Evolutionary conservation across 1,140 invertebrate species (phyloP).

Genomic region (Magallana ariakensis): DNA sequence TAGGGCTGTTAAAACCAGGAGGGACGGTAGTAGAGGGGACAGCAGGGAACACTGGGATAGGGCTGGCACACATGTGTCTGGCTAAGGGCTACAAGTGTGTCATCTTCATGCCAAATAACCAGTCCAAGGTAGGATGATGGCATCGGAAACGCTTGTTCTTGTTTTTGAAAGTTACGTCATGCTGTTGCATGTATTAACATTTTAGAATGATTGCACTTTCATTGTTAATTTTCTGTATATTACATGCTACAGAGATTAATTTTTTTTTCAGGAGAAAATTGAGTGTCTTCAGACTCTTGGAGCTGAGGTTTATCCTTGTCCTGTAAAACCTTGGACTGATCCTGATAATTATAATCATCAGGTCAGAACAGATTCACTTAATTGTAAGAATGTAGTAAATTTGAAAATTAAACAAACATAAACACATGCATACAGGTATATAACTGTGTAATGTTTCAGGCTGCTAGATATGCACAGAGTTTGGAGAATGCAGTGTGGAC

Average conservation of each 20-base stretch:
- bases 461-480: conserved; percentile 76
- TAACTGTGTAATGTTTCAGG: conserved; percentile 57
- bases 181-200: no score
- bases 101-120: conserved; percentile 80
- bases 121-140: conserved; percentile 72
- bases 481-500: conserved; percentile 79
- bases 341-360: conserved; percentile 72
- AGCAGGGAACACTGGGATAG: conserved; percentile 81
- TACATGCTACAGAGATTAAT: neutral
- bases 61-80: conserved; percentile 79
- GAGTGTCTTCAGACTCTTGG: conserved; percentile 77
- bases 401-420: no score
- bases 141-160: no score
- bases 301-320: conserved; percentile 75
- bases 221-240: no score
- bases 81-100: conserved; percentile 79
- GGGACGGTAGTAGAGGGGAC: conserved; percentile 80
- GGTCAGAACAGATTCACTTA: conserved; percentile 40
- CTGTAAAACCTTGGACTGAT: conserved; percentile 77
- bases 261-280: conserved; percentile 76
- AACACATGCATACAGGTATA: no score
- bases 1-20: conserved; percentile 74
- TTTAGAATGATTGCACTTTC: no score
- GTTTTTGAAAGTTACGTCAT: no score
- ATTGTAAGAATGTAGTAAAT: neutral